A percentile compares a stretch with the other conserved stretches of the same genome.
These are phyloP conservation scores for Microtus oregoni DNA, from an alignment of 2,113 vertebrate species.

Conservation along the genomic window DNA sequence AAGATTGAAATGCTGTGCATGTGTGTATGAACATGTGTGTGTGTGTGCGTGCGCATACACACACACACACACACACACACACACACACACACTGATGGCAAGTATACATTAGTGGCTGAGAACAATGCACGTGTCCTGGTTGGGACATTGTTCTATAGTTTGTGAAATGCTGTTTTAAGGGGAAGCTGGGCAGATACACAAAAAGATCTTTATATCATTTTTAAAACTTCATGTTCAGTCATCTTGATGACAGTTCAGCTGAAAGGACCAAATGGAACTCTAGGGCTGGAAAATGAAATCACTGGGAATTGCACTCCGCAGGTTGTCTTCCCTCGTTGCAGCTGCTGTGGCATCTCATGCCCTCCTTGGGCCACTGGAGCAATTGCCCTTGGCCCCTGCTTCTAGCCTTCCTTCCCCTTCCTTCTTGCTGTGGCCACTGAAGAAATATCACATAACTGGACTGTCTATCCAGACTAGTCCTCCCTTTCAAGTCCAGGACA, in stretches of 20 bases:
- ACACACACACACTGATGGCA: neutral
- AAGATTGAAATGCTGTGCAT: too few species aligned
- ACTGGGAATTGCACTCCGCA: neutral
- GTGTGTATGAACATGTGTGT: too few species aligned
- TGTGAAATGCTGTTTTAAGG: neutral
- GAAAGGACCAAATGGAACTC: neutral
- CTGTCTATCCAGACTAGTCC: neutral
- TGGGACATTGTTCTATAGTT: neutral
- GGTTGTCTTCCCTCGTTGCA: neutral
- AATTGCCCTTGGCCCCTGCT: neutral
- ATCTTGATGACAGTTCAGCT: neutral
- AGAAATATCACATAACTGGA: accelerated
- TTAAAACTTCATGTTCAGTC: neutral
- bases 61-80: too few species aligned
- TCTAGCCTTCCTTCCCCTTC: neutral
- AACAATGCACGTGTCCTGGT: neutral
- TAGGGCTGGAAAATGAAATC: slow-evolving; percentile 4
- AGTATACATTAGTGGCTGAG: neutral
- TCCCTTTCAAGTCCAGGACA: neutral
- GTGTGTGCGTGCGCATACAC: accelerated
- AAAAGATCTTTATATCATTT: neutral
- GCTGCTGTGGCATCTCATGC: neutral
- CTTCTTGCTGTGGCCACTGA: neutral
- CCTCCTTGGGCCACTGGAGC: too few species aligned
- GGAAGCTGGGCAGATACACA: neutral